These are phyloP conservation scores for Ochotona princeps DNA, from an alignment of 2,113 vertebrate genomes.

Conservation along the genomic window DNA sequence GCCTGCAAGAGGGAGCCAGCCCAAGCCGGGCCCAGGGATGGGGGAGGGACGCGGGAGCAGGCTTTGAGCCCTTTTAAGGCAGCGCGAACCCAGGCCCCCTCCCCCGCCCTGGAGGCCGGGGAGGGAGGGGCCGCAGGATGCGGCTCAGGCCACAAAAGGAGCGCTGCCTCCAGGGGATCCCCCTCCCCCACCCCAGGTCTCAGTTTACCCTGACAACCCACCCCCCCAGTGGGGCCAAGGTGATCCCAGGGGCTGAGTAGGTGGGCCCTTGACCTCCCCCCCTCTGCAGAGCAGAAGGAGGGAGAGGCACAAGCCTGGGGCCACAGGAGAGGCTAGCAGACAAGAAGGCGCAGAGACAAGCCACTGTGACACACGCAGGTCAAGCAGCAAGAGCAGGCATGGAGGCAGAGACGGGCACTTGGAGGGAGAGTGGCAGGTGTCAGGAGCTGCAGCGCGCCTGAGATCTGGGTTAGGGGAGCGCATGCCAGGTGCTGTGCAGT, in stretches of 20 bases:
- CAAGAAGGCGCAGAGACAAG: background rate
- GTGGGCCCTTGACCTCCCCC: background rate
- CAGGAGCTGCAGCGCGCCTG: background rate
- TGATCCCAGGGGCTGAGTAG: background rate
- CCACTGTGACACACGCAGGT: background rate
- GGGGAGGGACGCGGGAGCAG: slow-evolving; percentile 63
- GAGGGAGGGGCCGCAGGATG: slow-evolving; percentile 63
- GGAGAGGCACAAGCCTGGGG: background rate
- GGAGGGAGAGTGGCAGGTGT: background rate
- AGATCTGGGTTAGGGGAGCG: too few relatives aligned
- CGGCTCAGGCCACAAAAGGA: slow-evolving; percentile 79
- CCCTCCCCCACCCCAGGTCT: slow-evolving; percentile 43
- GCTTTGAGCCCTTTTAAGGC: slow-evolving; percentile 83
- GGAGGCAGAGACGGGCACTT: background rate
- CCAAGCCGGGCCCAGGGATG: slow-evolving; percentile 54
- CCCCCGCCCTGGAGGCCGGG: slow-evolving; percentile 50
- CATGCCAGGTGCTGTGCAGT: too few relatives aligned
- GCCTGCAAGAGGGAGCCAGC: background rate
- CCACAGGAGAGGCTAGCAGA: background rate
- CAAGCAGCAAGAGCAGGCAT: background rate
- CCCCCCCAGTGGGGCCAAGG: background rate
- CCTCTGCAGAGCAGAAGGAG: slow-evolving; percentile 8
- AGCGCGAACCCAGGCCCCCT: slow-evolving; percentile 78
- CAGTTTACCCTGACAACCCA: slow-evolving; percentile 64
- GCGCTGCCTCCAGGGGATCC: slow-evolving; percentile 27